These are phyloP conservation scores for Misgurnus mizolepis DNA, from an alignment of 2,113 vertebrate species.

Conservation along the genomic window DNA sequence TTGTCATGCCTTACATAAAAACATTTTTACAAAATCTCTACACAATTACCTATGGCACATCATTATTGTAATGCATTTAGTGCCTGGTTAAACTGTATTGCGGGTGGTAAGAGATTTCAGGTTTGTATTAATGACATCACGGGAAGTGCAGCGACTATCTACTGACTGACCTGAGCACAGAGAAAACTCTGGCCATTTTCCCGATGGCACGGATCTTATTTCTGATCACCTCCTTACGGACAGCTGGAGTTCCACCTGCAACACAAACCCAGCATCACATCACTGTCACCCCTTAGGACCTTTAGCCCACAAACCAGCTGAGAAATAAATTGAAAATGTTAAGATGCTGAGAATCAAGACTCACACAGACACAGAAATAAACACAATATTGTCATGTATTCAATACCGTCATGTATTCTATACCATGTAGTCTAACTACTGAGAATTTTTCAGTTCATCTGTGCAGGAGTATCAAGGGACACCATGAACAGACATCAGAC, in stretches of 20 bases:
- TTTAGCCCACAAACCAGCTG: slow-evolving; percentile 2
- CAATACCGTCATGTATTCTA: too few relatives aligned
- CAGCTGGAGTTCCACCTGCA: slow-evolving; percentile 78
- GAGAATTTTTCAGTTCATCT: too few relatives aligned
- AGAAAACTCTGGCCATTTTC: slow-evolving; percentile 96
- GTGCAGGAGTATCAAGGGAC: background rate
- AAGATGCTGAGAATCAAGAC: background rate
- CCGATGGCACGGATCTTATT: slow-evolving; percentile 98
- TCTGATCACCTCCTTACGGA: slow-evolving; percentile 93
- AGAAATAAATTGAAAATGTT: background rate
- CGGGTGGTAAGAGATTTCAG: background rate
- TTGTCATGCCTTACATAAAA: slow-evolving; percentile 16
- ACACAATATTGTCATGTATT: too few relatives aligned
- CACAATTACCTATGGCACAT: too few relatives aligned
- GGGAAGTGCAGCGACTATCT: background rate
- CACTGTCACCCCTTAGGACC: background rate
- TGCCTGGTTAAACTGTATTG: too few relatives aligned
- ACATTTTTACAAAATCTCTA: too few relatives aligned
- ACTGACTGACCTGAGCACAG: slow-evolving; percentile 85
- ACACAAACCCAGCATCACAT: slow-evolving; percentile 15
- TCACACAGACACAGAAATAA: too few relatives aligned
- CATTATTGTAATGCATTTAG: too few relatives aligned
- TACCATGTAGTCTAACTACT: too few relatives aligned
- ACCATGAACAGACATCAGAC: background rate
- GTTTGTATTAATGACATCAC: background rate